Conservation (phyloP, 2,888 invertebrate genomes). For the Sipunculus nudus region DNA sequence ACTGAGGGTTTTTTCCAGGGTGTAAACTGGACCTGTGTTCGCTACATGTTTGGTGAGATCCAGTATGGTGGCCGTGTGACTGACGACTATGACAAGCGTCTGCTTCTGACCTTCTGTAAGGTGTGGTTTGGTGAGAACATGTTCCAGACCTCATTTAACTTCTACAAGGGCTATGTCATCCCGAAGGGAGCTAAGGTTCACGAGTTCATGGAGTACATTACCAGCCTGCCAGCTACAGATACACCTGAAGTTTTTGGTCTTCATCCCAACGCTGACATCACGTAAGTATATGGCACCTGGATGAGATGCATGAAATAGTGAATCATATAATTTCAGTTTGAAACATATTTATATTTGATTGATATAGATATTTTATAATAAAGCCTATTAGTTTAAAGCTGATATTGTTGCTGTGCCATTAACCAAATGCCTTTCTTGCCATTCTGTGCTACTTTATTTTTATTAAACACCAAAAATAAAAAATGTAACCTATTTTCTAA, state of each 20-base stretch:
- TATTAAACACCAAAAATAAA: too few relatives aligned
- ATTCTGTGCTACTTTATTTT: too few relatives aligned
- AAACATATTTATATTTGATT: too few relatives aligned
- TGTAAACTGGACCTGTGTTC: conserved; percentile 64
- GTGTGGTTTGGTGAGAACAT: conserved; percentile 67
- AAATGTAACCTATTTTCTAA: too few relatives aligned
- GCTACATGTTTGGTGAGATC: conserved; percentile 68
- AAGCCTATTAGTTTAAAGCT: too few relatives aligned
- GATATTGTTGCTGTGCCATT: too few relatives aligned
- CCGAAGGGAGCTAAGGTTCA: conserved; percentile 60
- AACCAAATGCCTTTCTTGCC: too few relatives aligned
- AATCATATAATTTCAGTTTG: too few relatives aligned
- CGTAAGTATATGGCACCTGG: conserved; percentile 57
- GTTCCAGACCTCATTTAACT: conserved; percentile 61
- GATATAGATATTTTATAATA: too few relatives aligned
- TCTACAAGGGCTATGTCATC: conserved; percentile 65
- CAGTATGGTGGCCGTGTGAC: conserved; percentile 68
- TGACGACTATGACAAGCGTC: conserved; percentile 66
- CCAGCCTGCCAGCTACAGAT: conserved; percentile 58
- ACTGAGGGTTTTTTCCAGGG: conserved; percentile 59
- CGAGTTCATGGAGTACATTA: conserved; percentile 63
- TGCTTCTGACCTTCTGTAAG: conserved; percentile 66
- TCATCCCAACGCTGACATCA: conserved; percentile 67
- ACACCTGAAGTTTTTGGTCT: conserved; percentile 67
- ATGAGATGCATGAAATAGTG: too few relatives aligned